phyloP scores from a whole-genome alignment of 1,140 invertebrate genomes.

The Camponotus pennsylvanicus region DNA sequence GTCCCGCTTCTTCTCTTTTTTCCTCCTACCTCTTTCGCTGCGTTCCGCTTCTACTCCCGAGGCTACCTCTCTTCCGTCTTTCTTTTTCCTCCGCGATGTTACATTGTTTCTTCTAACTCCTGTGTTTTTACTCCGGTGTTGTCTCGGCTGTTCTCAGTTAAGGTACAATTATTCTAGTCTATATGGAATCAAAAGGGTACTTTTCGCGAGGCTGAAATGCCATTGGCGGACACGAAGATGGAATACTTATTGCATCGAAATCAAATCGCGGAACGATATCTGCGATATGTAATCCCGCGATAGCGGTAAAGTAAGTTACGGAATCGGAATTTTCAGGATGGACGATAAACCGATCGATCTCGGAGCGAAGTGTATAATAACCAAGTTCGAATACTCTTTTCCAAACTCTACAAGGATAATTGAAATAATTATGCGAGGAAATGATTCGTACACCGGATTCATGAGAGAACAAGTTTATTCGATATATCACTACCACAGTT shows the following conservation, averaged over 20 bases:
- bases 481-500: slow-evolving; percentile 82
- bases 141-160: slow-evolving; percentile 25
- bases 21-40: background rate
- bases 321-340: slow-evolving; percentile 42
- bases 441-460: slow-evolving; percentile 49
- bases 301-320: slow-evolving; percentile 15
- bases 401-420: background rate
- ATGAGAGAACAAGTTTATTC: slow-evolving; percentile 86
- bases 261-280: slow-evolving; percentile 37
- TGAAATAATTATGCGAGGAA: slow-evolving; percentile 3
- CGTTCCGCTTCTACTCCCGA: slow-evolving; percentile 4
- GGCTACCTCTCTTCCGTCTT: slow-evolving; percentile 8
- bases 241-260: slow-evolving; percentile 36
- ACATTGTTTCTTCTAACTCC: slow-evolving; percentile 32
- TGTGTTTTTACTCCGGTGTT: slow-evolving; percentile 9
- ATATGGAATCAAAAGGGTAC: background rate
- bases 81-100: slow-evolving; percentile 38
- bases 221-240: slow-evolving; percentile 36
- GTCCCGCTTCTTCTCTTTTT: slow-evolving; percentile 25
- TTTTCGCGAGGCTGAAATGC: background rate
- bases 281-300: slow-evolving; percentile 34
- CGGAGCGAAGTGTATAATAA: slow-evolving; percentile 12
- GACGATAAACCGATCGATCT: background rate
- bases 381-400: background rate
- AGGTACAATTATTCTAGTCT: slow-evolving; percentile 56